These are phyloP conservation scores for Phrynocephalus versicolor DNA, from an alignment of 2,113 vertebrate genomes.

Conservation along the genomic window DNA sequence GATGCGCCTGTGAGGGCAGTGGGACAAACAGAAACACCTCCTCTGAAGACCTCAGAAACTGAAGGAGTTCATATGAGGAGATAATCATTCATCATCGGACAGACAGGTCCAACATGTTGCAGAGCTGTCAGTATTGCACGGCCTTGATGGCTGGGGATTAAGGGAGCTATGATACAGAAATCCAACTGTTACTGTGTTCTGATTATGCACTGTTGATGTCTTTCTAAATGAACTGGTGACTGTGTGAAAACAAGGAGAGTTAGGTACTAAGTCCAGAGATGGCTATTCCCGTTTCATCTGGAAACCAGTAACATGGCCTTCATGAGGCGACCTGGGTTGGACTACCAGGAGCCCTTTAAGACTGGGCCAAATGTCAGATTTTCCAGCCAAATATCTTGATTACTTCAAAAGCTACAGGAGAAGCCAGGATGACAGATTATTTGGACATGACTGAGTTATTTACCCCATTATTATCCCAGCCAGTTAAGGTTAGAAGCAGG, in stretches of 20 bases:
- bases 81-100: neutral
- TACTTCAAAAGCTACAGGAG: conserved; percentile 14
- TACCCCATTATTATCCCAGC: conserved; percentile 13
- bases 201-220: neutral
- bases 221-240: neutral
- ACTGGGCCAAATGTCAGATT: conserved; percentile 15
- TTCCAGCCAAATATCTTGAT: conserved; percentile 1
- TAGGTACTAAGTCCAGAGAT: neutral
- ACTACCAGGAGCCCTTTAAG: conserved; percentile 22
- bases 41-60: too few species aligned
- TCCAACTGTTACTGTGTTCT: neutral
- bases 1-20: too few species aligned
- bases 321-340: neutral
- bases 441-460: neutral
- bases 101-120: too few species aligned
- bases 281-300: neutral
- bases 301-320: neutral
- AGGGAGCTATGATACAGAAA: neutral
- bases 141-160: neutral
- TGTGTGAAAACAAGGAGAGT: neutral
- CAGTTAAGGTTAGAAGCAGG: conserved; percentile 16
- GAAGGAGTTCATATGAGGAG: too few species aligned
- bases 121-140: neutral
- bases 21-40: too few species aligned
- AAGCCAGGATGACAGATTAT: neutral